Percentiles rank a stretch among this genome's conserved stretches.
Evolutionary conservation across 23 tunicate species (phyloP).

Genomic region (Styela clava): DNA sequence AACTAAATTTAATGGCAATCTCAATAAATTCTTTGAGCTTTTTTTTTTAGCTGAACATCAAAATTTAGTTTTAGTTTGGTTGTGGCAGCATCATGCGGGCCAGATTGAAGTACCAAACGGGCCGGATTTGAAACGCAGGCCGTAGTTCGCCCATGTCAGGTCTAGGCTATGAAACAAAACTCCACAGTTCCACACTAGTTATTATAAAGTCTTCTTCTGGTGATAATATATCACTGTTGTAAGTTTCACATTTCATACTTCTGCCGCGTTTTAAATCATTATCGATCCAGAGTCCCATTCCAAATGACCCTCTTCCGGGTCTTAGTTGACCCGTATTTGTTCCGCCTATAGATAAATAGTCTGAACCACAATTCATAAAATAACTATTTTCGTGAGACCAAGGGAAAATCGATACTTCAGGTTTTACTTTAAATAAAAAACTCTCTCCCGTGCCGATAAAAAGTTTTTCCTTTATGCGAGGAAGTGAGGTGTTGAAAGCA

Average conservation of each 20-base stretch:
- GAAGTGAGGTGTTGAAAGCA: neutral
- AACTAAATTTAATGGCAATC: no score
- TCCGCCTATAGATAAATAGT: constrained; percentile 12
- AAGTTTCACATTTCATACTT: constrained; percentile 25
- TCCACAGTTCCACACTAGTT: constrained; percentile 15
- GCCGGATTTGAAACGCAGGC: no score
- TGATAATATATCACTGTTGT: constrained; percentile 4
- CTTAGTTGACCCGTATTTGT: neutral
- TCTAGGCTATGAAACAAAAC: no score
- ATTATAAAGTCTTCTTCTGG: constrained; percentile 7
- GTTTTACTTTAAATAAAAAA: neutral
- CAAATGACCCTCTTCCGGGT: neutral
- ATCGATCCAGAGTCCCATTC: constrained; percentile 14
- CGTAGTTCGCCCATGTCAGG: no score
- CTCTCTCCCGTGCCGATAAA: constrained; percentile 24
- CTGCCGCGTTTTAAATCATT: neutral
- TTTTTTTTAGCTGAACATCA: no score
- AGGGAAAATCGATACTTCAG: neutral
- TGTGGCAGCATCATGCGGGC: no score
- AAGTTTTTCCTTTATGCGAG: neutral
- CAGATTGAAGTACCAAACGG: no score
- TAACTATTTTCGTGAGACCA: constrained; percentile 5
- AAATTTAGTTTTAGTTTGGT: no score
- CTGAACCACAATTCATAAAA: constrained; percentile 12
- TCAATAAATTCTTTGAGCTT: no score